These are phyloP conservation scores for Macrostomum lignano DNA, from an alignment of 1,140 invertebrate genomes.

Conservation along the genomic window DNA sequence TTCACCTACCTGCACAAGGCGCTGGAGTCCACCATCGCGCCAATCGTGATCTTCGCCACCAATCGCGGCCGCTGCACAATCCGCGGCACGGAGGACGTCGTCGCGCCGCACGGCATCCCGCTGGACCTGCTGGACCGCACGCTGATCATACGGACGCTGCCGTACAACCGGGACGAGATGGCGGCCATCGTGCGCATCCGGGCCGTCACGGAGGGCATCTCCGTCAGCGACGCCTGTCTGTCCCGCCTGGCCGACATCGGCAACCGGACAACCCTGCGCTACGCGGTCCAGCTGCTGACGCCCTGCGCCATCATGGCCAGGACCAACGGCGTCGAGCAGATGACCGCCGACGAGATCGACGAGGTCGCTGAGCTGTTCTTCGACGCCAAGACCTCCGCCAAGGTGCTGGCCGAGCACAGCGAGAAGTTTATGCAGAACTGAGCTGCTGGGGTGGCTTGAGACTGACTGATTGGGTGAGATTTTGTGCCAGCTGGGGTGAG, in stretches of 20 bases:
- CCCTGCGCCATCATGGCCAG: constrained; percentile 58
- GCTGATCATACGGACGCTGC: constrained; percentile 61
- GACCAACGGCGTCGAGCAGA: constrained; percentile 46
- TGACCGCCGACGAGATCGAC: constrained; percentile 38
- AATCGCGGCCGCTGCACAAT: constrained; percentile 76
- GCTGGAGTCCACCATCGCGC: constrained; percentile 76
- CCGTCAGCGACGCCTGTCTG: constrained; percentile 54
- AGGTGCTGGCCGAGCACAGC: constrained; percentile 54
- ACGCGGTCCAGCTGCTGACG: constrained; percentile 71
- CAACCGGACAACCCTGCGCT: constrained; percentile 54
- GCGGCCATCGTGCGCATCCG: constrained; percentile 57
- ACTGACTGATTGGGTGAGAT: too few species aligned
- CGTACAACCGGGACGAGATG: constrained; percentile 48
- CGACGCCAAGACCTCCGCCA: constrained; percentile 78
- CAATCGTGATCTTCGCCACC: constrained; percentile 98
- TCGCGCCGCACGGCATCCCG: constrained; percentile 59
- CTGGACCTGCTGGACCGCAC: constrained; percentile 71
- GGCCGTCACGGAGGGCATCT: constrained; percentile 57
- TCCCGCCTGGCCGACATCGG: constrained; percentile 50
- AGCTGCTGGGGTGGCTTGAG: too few species aligned
- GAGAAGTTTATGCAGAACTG: constrained; percentile 88
- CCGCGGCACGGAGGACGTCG: constrained; percentile 67
- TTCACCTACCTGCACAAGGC: constrained; percentile 93
- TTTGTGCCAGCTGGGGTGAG: too few species aligned
- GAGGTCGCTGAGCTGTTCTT: constrained; percentile 58